Evolutionary conservation across 2,888 invertebrate species (phyloP).

Genomic region (Nemapogon koenigi): DNA sequence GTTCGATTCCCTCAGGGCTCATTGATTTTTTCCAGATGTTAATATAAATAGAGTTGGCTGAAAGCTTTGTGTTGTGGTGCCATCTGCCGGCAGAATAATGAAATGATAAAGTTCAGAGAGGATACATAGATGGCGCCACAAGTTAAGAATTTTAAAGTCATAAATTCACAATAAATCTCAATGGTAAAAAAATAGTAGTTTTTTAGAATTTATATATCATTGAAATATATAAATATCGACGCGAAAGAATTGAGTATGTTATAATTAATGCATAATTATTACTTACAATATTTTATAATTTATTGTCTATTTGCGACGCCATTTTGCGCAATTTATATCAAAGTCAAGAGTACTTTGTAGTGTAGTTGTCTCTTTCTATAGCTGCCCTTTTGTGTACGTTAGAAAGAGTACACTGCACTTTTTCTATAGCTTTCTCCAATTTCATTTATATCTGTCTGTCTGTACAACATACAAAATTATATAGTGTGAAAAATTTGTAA

Average conservation of each 20-base stretch:
- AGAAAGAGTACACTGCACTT: constrained; percentile 34
- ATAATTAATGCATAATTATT: no score
- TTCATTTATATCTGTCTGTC: constrained; percentile 46
- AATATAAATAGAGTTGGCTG: no score
- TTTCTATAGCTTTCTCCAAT: constrained; percentile 48
- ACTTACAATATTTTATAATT: no score
- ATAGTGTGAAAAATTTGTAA: constrained; percentile 58
- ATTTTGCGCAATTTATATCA: constrained; percentile 43
- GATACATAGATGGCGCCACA: no score
- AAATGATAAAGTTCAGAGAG: no score
- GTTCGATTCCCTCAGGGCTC: no score
- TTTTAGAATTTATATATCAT: no score
- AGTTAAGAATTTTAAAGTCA: background rate
- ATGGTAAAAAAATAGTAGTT: background rate
- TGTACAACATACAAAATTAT: constrained; percentile 29
- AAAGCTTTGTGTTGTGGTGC: no score
- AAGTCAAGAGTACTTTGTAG: constrained; percentile 22
- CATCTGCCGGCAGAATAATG: no score
- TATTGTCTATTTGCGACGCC: constrained; percentile 42
- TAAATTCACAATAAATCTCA: background rate
- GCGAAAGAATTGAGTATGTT: no score
- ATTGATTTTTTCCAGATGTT: no score
- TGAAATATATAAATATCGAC: no score
- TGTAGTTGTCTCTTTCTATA: constrained; percentile 15
- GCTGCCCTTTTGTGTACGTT: constrained; percentile 28